Conservation (phyloP, 1,140 invertebrate genomes). For the Monochamus saltuarius region DNA sequence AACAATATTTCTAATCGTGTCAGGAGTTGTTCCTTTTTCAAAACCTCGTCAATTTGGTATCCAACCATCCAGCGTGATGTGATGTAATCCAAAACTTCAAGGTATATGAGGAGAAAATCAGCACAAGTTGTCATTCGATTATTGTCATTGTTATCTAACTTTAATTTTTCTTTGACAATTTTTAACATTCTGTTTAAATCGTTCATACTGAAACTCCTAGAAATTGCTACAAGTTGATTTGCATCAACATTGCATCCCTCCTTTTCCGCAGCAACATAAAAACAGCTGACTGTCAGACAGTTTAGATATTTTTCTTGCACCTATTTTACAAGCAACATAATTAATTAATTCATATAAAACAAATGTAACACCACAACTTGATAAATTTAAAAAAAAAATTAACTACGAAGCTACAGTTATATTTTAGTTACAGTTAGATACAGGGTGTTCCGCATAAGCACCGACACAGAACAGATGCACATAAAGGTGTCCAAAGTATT, state of each 20-base stretch:
- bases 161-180: slow-evolving; percentile 39
- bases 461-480: too few species aligned
- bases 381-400: neutral
- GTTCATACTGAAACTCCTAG: slow-evolving; percentile 37
- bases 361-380: slow-evolving; percentile 4
- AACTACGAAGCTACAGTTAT: slow-evolving; percentile 5
- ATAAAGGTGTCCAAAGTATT: too few species aligned
- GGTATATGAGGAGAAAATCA: too few species aligned
- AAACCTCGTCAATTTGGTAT: neutral
- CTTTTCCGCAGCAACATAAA: slow-evolving; percentile 33
- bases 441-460: too few species aligned
- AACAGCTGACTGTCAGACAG: slow-evolving; percentile 40
- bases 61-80: too few species aligned
- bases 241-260: slow-evolving; percentile 31
- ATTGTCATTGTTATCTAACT: neutral
- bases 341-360: slow-evolving; percentile 15
- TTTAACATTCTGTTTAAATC: slow-evolving; percentile 42
- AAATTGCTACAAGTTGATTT: slow-evolving; percentile 32
- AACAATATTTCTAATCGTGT: slow-evolving; percentile 29
- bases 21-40: slow-evolving; percentile 18
- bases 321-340: slow-evolving; percentile 21
- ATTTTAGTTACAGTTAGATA: slow-evolving; percentile 9
- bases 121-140: too few species aligned
- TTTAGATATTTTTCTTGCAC: slow-evolving; percentile 38
- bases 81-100: too few species aligned